Evolutionary conservation across 2,888 invertebrate species (phyloP).

Genomic region (Mythimna ferrago): DNA sequence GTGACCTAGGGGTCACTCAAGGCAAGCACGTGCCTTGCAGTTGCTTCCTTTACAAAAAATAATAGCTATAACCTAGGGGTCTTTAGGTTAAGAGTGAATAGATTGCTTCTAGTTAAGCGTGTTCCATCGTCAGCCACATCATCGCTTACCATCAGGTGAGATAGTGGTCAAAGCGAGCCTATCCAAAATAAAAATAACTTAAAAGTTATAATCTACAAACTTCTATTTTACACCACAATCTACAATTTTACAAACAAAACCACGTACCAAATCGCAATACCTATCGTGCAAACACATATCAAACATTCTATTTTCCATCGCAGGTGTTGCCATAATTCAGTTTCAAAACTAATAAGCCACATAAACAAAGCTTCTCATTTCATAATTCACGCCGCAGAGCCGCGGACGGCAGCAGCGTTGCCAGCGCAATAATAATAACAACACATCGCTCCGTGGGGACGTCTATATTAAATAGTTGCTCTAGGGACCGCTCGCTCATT

Average conservation of each 20-base stretch:
- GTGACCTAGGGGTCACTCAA: too few species aligned
- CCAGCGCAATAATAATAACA: conserved; percentile 61
- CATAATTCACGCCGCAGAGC: conserved; percentile 51
- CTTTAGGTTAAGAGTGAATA: too few species aligned
- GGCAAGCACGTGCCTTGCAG: too few species aligned
- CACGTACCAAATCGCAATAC: conserved; percentile 4
- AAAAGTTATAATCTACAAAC: too few species aligned
- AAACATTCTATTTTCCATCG: neutral
- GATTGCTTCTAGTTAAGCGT: too few species aligned
- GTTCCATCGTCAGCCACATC: too few species aligned
- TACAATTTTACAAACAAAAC: conserved; percentile 2
- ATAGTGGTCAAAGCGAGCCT: too few species aligned
- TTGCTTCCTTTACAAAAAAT: too few species aligned
- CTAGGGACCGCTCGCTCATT: conserved; percentile 56
- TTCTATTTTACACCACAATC: neutral
- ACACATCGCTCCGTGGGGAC: conserved; percentile 54
- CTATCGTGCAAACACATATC: neutral
- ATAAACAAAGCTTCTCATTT: conserved; percentile 44
- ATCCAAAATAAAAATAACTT: too few species aligned
- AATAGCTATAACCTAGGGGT: too few species aligned
- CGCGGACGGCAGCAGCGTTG: conserved; percentile 31
- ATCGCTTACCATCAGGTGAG: too few species aligned
- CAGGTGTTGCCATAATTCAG: conserved; percentile 43
- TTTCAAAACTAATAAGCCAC: conserved; percentile 47
- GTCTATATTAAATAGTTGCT: conserved; percentile 42